Evolutionary conservation across 2,888 invertebrate species (phyloP).

Genomic region (Mesorhabditis spiculigera): DNA sequence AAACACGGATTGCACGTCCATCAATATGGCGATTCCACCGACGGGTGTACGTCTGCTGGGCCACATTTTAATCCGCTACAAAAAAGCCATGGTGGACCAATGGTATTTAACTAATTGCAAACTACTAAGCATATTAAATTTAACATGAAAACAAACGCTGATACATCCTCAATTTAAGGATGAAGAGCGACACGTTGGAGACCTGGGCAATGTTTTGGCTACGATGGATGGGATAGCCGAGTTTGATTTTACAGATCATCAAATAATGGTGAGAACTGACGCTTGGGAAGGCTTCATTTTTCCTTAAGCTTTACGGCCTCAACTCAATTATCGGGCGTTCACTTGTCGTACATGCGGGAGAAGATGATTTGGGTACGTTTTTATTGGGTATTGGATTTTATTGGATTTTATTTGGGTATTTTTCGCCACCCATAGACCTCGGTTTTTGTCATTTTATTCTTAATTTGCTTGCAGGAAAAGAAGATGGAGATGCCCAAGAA

Average conservation of each 20-base stretch:
- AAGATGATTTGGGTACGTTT: constrained; percentile 6
- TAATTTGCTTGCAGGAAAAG: constrained; percentile 18
- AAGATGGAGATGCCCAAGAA: constrained; percentile 17
- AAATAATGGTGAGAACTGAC: constrained; percentile 16
- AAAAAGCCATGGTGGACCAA: constrained; percentile 58
- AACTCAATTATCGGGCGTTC: constrained; percentile 45
- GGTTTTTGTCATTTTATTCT: background rate
- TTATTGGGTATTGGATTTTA: too few species aligned
- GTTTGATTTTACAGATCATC: constrained; percentile 42
- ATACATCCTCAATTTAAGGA: constrained; percentile 32
- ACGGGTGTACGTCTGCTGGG: constrained; percentile 58
- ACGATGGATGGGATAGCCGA: constrained; percentile 43
- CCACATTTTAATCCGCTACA: constrained; percentile 60
- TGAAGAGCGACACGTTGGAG: constrained; percentile 55
- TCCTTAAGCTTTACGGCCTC: constrained; percentile 31
- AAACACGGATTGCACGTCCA: constrained; percentile 58
- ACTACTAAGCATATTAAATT: background rate
- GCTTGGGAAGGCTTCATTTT: background rate
- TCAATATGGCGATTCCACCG: constrained; percentile 53
- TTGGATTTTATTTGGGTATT: too few species aligned
- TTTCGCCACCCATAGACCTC: too few species aligned
- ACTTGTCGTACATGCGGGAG: constrained; percentile 51
- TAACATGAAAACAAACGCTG: too few species aligned
- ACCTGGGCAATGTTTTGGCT: constrained; percentile 53
- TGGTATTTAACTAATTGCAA: constrained; percentile 18